These are phyloP conservation scores for Limnephilus marmoratus DNA, from an alignment of 2,888 invertebrate species.

Conservation along the genomic window DNA sequence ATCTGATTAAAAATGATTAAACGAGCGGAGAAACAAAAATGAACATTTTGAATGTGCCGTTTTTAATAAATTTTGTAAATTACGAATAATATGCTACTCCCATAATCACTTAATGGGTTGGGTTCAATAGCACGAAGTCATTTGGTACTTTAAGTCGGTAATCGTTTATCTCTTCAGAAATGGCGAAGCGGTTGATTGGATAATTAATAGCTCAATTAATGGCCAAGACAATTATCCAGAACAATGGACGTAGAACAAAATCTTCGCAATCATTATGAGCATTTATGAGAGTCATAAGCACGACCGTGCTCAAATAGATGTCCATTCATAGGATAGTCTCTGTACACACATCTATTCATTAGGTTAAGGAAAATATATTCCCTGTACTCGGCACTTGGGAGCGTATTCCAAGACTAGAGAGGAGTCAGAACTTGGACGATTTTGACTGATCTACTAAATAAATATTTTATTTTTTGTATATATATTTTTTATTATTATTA, in stretches of 20 bases:
- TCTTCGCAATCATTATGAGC: background rate
- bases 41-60: background rate
- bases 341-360: background rate
- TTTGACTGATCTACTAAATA: background rate
- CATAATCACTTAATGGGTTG: background rate
- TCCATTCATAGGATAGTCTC: background rate
- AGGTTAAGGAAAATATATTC: background rate
- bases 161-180: slow-evolving; percentile 1
- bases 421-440: background rate
- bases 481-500: too few relatives aligned
- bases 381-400: background rate
- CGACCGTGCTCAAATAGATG: background rate
- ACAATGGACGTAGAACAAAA: slow-evolving; percentile 22
- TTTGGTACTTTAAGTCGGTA: background rate
- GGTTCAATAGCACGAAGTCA: background rate
- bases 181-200: background rate
- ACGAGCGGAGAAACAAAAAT: background rate
- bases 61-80: background rate
- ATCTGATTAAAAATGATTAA: background rate
- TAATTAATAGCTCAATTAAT: slow-evolving; percentile 15
- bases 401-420: background rate
- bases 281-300: background rate
- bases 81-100: background rate
- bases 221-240: background rate
- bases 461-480: too few relatives aligned